These are phyloP conservation scores for Nomia melanderi DNA, from an alignment of 1,140 invertebrate species.

Conservation along the genomic window DNA sequence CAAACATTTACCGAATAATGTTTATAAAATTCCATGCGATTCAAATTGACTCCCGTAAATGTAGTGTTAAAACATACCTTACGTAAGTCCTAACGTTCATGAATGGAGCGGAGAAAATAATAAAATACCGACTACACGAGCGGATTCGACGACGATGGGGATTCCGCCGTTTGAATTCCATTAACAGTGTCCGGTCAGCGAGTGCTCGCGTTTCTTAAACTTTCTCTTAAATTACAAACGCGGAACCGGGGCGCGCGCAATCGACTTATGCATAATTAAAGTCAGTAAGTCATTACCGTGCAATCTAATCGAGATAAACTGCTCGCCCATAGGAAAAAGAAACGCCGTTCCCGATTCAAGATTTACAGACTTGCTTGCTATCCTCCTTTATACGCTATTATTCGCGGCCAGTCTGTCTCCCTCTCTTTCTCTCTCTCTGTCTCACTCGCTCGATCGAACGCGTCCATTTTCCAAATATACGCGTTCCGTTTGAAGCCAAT, in stretches of 20 bases:
- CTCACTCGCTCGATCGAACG: background rate
- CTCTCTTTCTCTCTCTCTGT: too few species aligned
- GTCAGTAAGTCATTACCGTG: constrained; percentile 20
- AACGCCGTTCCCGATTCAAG: background rate
- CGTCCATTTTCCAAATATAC: constrained; percentile 9
- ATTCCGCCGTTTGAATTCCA: constrained; percentile 12
- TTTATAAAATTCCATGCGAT: too few species aligned
- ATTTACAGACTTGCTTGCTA: constrained; percentile 23
- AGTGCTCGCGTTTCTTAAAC: background rate
- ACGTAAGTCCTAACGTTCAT: too few species aligned
- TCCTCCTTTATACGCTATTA: too few species aligned
- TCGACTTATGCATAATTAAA: constrained; percentile 22
- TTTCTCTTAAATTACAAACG: constrained; percentile 20
- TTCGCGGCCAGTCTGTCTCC: background rate
- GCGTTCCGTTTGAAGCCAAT: background rate
- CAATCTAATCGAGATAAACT: constrained; percentile 6
- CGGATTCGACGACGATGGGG: background rate
- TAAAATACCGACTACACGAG: background rate
- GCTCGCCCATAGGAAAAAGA: background rate
- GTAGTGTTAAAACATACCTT: too few species aligned
- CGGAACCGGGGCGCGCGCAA: background rate
- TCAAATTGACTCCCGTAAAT: too few species aligned
- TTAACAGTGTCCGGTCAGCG: background rate
- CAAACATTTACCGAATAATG: too few species aligned
- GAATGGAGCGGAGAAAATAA: too few species aligned